These are phyloP conservation scores for Cacatua alba DNA, from an alignment of 2,113 vertebrate species.

Conservation along the genomic window DNA sequence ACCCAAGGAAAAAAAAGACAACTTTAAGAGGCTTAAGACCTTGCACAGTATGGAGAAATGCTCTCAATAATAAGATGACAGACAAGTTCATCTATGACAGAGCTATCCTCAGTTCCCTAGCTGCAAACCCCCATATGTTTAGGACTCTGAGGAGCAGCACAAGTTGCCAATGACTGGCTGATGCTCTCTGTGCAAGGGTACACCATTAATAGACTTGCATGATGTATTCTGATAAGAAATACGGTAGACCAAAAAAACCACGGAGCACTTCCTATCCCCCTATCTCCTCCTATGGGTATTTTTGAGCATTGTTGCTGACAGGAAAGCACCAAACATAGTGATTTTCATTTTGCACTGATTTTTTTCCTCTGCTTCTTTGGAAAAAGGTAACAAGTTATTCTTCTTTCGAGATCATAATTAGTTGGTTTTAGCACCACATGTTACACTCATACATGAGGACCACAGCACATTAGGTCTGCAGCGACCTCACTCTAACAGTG, in stretches of 20 bases:
- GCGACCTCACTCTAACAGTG: background rate
- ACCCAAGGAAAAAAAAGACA: background rate
- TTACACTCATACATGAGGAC: background rate
- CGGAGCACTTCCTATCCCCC: background rate
- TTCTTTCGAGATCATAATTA: background rate
- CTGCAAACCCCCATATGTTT: background rate
- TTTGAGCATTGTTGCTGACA: background rate
- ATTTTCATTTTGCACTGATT: background rate
- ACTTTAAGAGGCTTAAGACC: background rate
- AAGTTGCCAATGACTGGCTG: background rate
- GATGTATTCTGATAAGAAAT: background rate
- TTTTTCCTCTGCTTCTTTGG: background rate
- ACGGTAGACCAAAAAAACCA: background rate
- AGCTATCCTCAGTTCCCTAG: background rate
- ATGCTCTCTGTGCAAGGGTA: background rate
- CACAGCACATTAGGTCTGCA: background rate
- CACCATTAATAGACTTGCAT: rapidly evolving
- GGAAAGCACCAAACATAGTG: background rate
- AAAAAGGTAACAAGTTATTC: background rate
- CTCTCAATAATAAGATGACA: background rate
- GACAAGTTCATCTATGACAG: background rate
- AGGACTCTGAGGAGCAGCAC: background rate
- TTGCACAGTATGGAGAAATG: background rate
- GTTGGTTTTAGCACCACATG: background rate
- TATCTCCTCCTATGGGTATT: background rate